These are phyloP conservation scores for Papilio xuthus DNA, from an alignment of 1,140 invertebrate species.

Conservation along the genomic window DNA sequence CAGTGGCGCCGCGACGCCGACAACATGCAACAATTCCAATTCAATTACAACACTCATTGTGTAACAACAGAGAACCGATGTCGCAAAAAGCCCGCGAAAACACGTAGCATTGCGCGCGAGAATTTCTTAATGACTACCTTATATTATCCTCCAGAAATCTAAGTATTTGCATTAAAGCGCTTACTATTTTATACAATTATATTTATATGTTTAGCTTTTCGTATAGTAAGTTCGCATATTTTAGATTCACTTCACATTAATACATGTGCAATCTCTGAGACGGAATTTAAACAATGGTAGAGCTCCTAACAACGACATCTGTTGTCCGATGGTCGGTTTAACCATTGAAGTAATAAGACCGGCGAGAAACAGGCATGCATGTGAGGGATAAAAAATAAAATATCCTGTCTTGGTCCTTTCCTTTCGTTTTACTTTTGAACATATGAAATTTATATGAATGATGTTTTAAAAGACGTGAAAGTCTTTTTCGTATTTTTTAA, in stretches of 20 bases:
- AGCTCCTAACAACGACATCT: not conserved
- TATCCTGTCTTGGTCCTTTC: not conserved
- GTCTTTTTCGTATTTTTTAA: no score
- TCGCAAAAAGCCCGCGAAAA: conserved; percentile 33
- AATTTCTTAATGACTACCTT: conserved; percentile 13
- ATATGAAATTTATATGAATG: not conserved
- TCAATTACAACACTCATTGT: conserved; percentile 29
- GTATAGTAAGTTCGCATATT: not conserved
- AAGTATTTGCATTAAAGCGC: not conserved
- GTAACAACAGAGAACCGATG: not conserved
- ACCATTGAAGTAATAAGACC: not conserved
- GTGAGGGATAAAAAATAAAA: no score
- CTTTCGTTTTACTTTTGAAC: not conserved
- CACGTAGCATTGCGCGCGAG: conserved; percentile 16
- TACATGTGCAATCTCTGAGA: not conserved
- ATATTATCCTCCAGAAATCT: not conserved
- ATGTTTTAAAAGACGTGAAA: no score
- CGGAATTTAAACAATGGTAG: not conserved
- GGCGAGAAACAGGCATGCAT: not conserved
- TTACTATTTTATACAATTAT: not conserved
- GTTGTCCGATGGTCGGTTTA: not conserved
- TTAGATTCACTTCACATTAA: not conserved
- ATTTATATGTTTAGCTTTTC: not conserved
- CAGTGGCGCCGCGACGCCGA: not conserved
- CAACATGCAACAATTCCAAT: conserved; percentile 28